Evolutionary conservation across 1,140 invertebrate genomes (phyloP).

Genomic region (Lepidurus arcticus): DNA sequence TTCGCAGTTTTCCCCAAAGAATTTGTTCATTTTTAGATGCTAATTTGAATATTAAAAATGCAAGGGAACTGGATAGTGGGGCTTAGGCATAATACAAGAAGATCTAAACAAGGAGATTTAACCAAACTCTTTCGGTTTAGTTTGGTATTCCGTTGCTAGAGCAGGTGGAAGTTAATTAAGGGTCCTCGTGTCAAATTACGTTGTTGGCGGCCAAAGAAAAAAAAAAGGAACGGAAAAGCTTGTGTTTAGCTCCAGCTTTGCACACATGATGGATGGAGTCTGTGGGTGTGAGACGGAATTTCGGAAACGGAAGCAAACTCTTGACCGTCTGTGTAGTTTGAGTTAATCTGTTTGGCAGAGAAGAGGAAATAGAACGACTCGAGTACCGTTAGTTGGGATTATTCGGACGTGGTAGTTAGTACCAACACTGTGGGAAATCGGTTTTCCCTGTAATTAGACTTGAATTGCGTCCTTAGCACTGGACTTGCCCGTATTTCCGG

Average conservation of each 20-base stretch:
- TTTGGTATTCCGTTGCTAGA: background rate
- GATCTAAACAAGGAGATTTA: background rate
- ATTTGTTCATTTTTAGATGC: background rate
- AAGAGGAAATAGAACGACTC: background rate
- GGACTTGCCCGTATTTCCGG: background rate
- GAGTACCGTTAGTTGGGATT: background rate
- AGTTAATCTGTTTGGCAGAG: background rate
- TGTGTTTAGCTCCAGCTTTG: background rate
- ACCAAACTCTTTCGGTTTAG: background rate
- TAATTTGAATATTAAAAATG: background rate
- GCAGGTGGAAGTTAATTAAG: background rate
- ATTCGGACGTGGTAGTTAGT: background rate
- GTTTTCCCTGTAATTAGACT: background rate
- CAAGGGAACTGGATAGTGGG: background rate
- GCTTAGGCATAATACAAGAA: background rate
- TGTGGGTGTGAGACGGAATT: background rate
- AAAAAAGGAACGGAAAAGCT: background rate
- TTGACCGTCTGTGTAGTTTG: background rate
- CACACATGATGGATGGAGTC: background rate
- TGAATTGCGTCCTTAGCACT: background rate
- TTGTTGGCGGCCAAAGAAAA: background rate
- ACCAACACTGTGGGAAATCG: background rate
- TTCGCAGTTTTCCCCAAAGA: background rate
- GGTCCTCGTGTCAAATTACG: background rate
- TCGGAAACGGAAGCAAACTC: background rate